These are phyloP conservation scores for Sphaerophoria taeniata DNA, from an alignment of 2,888 invertebrate species.

Conservation along the genomic window DNA sequence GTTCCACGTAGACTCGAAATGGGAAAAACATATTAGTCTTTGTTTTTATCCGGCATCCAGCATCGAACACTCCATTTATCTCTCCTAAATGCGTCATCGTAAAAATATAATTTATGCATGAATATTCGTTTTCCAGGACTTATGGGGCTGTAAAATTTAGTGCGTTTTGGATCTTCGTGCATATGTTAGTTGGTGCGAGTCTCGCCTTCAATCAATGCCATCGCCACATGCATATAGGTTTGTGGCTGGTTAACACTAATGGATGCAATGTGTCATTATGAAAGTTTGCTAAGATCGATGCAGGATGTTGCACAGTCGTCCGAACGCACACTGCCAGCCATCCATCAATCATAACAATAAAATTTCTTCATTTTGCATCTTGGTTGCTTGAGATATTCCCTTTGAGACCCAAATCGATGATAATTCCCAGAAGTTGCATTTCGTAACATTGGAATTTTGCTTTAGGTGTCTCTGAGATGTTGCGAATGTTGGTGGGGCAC, in stretches of 20 bases:
- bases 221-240: not conserved
- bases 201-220: constrained; percentile 17
- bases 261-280: constrained; percentile 50
- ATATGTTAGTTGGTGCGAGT: not conserved
- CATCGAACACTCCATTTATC: constrained; percentile 35
- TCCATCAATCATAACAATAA: constrained; percentile 48
- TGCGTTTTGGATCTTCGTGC: constrained; percentile 22
- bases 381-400: not conserved
- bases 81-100: constrained; percentile 64
- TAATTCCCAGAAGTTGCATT: constrained; percentile 53
- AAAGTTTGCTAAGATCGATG: constrained; percentile 16
- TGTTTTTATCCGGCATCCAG: constrained; percentile 40
- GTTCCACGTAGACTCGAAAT: not conserved
- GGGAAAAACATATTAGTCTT: constrained; percentile 2
- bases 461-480: not conserved
- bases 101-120: constrained; percentile 71
- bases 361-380: constrained; percentile 6
- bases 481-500: constrained; percentile 8
- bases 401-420: constrained; percentile 29
- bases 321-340: constrained; percentile 23
- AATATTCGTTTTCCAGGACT: not conserved
- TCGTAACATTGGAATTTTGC: constrained; percentile 31
- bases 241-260: constrained; percentile 23
- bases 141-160: constrained; percentile 46
- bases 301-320: not conserved